These are phyloP conservation scores for Spialia ferax DNA, from an alignment of 2,888 invertebrate species.

Conservation along the genomic window DNA sequence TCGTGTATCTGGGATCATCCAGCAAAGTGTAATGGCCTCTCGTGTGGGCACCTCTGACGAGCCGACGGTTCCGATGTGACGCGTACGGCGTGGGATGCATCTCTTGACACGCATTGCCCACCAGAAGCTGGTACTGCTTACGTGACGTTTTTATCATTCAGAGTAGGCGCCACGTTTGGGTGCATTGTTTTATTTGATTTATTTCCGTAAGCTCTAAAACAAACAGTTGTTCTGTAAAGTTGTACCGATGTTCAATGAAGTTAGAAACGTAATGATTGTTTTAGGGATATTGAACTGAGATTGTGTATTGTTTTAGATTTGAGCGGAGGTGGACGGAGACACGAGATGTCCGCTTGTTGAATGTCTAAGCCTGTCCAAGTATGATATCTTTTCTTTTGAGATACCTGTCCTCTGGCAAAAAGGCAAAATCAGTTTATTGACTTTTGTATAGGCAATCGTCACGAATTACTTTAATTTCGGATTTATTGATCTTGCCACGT, in stretches of 20 bases:
- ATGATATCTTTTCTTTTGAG: too few species aligned
- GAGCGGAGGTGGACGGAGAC: too few species aligned
- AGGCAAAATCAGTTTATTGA: too few species aligned
- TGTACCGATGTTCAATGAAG: background rate
- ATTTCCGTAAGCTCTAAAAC: conserved; percentile 5
- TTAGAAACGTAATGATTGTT: background rate
- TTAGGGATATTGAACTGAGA: too few species aligned
- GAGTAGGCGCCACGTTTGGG: conserved; percentile 62
- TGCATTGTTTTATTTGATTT: conserved; percentile 44
- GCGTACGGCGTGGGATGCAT: conserved; percentile 70
- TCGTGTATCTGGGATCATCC: conserved; percentile 62
- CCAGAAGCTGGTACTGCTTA: conserved; percentile 64
- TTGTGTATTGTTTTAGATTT: too few species aligned
- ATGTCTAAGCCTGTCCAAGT: too few species aligned
- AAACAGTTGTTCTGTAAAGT: background rate
- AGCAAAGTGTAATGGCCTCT: conserved; percentile 77
- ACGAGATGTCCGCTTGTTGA: too few species aligned
- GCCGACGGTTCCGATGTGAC: conserved; percentile 71
- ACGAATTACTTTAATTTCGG: too few species aligned
- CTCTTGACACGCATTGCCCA: conserved; percentile 65
- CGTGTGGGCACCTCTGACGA: conserved; percentile 78
- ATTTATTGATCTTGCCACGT: too few species aligned
- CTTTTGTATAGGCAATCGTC: too few species aligned
- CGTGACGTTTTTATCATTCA: conserved; percentile 59
- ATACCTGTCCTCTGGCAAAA: too few species aligned